These are phyloP conservation scores for Numenius arquata DNA, from an alignment of 2,113 vertebrate genomes.

Conservation along the genomic window DNA sequence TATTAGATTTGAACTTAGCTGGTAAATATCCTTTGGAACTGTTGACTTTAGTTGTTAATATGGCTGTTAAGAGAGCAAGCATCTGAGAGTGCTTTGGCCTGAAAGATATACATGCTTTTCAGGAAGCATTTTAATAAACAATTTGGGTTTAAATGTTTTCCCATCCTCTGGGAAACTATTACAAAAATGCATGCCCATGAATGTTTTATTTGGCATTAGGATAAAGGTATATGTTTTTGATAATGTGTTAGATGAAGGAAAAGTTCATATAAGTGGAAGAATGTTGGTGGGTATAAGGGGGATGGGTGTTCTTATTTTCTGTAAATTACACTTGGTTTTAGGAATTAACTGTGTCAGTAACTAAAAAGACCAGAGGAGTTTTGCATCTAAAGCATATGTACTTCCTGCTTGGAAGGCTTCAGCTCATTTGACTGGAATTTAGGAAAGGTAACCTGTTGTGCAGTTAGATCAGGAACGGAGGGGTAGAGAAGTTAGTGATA, in stretches of 20 bases:
- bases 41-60: background rate
- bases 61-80: background rate
- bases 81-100: background rate
- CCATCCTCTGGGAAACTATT: background rate
- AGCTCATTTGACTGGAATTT: background rate
- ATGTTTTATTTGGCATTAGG: constrained; percentile 36
- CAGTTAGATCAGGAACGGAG: background rate
- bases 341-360: background rate
- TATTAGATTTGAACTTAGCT: constrained; percentile 21
- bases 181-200: background rate
- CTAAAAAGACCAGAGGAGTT: background rate
- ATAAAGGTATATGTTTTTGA: background rate
- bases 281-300: background rate
- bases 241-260: constrained; percentile 29
- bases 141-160: constrained; percentile 7
- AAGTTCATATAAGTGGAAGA: background rate
- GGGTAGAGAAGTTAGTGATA: background rate
- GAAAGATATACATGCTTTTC: background rate
- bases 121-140: background rate
- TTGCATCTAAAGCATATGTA: background rate
- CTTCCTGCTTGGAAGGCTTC: constrained; percentile 19
- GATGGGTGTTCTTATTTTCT: background rate
- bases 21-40: constrained; percentile 4
- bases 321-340: background rate
- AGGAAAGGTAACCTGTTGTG: background rate